Percentiles rank a stretch among this genome's conserved stretches.
phyloP scores from a whole-genome alignment of 2,797 vertebrate genomes.

The Schizopygopsis malacanthus region DNA sequence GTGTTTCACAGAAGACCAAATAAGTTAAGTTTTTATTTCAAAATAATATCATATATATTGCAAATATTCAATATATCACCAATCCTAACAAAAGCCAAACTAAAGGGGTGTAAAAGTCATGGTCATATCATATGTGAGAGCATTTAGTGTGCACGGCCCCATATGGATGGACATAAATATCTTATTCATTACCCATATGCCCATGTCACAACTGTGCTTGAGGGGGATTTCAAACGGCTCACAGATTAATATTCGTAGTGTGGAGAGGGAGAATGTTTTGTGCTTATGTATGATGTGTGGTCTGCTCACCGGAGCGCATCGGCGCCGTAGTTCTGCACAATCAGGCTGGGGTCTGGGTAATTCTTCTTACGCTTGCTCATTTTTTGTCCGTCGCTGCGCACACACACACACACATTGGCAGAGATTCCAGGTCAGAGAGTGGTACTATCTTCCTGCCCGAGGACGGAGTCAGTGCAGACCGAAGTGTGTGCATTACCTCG shows the following conservation, averaged over 20 bases:
- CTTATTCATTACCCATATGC: conserved; percentile 80
- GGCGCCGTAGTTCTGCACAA: conserved; percentile 91
- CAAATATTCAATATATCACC: neutral
- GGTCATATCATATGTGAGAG: neutral
- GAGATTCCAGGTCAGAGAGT: conserved; percentile 74
- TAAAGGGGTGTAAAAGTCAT: neutral
- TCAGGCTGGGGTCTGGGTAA: conserved; percentile 88
- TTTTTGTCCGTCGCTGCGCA: conserved; percentile 94
- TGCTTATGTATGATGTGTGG: neutral
- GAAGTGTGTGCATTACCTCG: conserved; percentile 81
- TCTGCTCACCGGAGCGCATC: conserved; percentile 91
- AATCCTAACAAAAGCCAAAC: neutral
- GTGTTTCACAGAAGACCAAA: too few species aligned
- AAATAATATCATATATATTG: neutral
- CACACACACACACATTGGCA: conserved; percentile 61
- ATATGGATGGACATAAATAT: conserved; percentile 70
- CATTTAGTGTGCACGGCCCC: conserved; percentile 51
- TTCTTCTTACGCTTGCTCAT: conserved; percentile 99
- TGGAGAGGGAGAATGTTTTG: neutral
- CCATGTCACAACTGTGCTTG: conserved; percentile 61
- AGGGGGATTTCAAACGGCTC: conserved; percentile 27
- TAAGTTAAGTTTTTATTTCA: neutral
- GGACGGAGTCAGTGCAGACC: neutral
- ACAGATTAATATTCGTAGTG: neutral
- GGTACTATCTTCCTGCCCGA: conserved; percentile 55